Evolutionary conservation across 35 echinoderm and acorn worm species (phyloP).

Genomic region (Hemicentrotus pulcherrimus): DNA sequence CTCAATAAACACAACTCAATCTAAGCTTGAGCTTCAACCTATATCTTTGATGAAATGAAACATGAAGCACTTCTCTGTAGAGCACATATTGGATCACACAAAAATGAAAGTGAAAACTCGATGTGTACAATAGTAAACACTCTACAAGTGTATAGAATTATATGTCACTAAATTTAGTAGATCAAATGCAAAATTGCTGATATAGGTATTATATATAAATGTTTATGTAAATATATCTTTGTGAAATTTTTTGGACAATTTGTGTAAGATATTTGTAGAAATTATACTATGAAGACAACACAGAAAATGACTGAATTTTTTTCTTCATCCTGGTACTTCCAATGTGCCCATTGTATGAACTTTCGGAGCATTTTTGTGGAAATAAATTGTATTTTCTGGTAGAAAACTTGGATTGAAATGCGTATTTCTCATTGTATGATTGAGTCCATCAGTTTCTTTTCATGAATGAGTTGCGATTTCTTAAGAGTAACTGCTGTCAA

Average conservation of each 20-base stretch:
- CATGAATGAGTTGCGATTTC: too few relatives aligned
- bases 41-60: too few relatives aligned
- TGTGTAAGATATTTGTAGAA: constrained; percentile 4
- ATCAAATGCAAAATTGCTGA: neutral
- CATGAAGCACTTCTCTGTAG: neutral
- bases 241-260: neutral
- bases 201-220: neutral
- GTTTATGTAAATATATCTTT: neutral
- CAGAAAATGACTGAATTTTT: neutral
- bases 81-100: neutral
- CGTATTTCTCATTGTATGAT: neutral
- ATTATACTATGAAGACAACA: neutral
- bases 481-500: too few relatives aligned
- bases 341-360: neutral
- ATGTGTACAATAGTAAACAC: neutral
- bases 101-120: neutral
- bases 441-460: too few relatives aligned
- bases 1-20: too few relatives aligned
- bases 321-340: neutral
- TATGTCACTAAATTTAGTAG: neutral
- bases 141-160: neutral
- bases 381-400: constrained; percentile 14
- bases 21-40: too few relatives aligned
- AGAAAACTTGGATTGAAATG: neutral
- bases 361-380: neutral